phyloP scores from a whole-genome alignment of 1,140 invertebrate genomes.

The Lepidotrigona ventralis region DNA sequence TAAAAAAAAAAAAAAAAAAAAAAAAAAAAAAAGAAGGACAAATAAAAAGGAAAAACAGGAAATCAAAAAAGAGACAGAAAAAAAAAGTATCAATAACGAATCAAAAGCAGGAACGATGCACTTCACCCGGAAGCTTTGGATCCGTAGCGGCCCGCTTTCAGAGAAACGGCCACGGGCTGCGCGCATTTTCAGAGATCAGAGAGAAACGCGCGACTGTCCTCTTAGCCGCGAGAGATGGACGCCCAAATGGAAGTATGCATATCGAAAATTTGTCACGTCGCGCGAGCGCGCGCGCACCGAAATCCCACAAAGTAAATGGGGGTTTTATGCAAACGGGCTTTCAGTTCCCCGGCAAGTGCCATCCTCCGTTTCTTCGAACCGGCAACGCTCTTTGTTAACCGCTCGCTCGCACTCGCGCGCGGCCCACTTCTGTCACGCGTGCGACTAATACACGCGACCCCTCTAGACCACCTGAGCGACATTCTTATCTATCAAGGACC shows the following conservation, averaged over 20 bases:
- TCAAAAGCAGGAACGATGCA: not conserved
- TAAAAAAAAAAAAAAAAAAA: not conserved
- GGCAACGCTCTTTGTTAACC: slow-evolving; percentile 33
- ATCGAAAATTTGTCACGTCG: slow-evolving; percentile 51
- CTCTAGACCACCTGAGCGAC: not conserved
- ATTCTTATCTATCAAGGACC: slow-evolving; percentile 11
- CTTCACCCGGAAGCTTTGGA: not conserved
- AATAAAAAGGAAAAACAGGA: too few relatives aligned
- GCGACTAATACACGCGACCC: not conserved
- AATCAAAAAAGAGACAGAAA: too few relatives aligned
- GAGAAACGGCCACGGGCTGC: not conserved
- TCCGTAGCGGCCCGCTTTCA: not conserved
- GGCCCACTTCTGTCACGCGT: slow-evolving; percentile 45
- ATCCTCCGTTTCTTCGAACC: slow-evolving; percentile 25
- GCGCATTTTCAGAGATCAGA: not conserved
- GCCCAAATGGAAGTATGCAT: slow-evolving; percentile 22
- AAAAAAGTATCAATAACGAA: not conserved
- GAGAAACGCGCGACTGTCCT: not conserved
- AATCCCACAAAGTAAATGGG: slow-evolving; percentile 47
- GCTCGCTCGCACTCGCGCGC: slow-evolving; percentile 22
- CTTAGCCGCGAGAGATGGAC: slow-evolving; percentile 1
- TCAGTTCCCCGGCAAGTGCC: slow-evolving; percentile 5
- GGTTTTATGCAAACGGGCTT: slow-evolving; percentile 44
- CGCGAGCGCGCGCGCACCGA: not conserved
- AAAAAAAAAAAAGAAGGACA: not conserved